Percentiles rank a stretch among this genome's conserved stretches.
Conservation (phyloP, 1,140 invertebrate species). For the Mya arenaria region DNA sequence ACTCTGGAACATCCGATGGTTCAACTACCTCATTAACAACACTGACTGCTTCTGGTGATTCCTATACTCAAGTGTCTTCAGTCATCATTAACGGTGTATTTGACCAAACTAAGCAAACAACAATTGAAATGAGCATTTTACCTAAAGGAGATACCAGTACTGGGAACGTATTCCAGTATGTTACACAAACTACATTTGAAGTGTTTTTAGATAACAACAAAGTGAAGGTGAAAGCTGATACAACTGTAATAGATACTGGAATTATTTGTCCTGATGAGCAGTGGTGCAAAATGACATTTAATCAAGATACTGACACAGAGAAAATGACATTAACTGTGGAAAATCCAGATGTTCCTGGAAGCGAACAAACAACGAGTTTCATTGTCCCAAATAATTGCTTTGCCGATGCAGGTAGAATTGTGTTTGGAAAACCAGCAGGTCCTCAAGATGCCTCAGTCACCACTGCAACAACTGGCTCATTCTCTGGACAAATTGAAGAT, state of each 20-base stretch:
- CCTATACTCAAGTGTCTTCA: conserved; percentile 12
- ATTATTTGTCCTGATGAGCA: conserved; percentile 17
- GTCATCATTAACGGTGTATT: conserved; percentile 18
- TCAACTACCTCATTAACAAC: not conserved
- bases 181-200: conserved; percentile 31
- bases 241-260: conserved; percentile 22
- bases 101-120: conserved; percentile 11
- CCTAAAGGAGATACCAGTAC: conserved; percentile 34
- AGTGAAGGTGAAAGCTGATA: conserved; percentile 31
- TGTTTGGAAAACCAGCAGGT: conserved; percentile 28
- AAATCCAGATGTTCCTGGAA: not conserved
- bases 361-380: conserved; percentile 29
- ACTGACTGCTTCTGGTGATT: conserved; percentile 26
- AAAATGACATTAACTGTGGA: conserved; percentile 33
- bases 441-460: conserved; percentile 21
- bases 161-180: conserved; percentile 49
- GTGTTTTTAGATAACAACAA: conserved; percentile 31
- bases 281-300: conserved; percentile 37
- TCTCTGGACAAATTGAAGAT: conserved; percentile 39
- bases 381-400: conserved; percentile 35
- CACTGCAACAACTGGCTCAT: conserved; percentile 21
- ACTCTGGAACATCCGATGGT: not conserved
- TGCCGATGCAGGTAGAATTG: conserved; percentile 28
- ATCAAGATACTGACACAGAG: conserved; percentile 30
- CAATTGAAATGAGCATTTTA: conserved; percentile 29